phyloP scores from a whole-genome alignment of 2,113 vertebrate genomes.

The Phyllostomus discolor region DNA sequence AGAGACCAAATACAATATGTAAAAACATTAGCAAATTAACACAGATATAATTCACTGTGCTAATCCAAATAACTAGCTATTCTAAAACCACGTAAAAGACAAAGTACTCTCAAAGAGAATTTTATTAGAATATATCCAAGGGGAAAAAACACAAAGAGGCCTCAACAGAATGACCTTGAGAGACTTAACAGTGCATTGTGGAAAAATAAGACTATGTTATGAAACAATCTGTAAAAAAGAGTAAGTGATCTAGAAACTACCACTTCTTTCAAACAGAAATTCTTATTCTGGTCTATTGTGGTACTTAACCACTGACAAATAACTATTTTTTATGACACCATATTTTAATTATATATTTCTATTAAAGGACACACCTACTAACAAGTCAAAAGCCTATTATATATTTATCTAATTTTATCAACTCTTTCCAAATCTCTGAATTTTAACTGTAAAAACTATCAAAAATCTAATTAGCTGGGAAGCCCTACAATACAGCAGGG shows the following conservation, averaged over 20 bases:
- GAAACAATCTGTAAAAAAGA: not conserved
- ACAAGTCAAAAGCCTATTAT: not conserved
- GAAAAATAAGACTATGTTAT: not conserved
- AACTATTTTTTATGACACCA: not conserved
- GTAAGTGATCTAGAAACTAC: not conserved
- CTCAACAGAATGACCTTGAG: not conserved
- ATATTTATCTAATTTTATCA: not conserved
- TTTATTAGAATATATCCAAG: not conserved
- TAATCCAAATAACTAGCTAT: not conserved
- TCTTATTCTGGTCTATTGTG: not conserved
- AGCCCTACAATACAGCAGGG: not conserved
- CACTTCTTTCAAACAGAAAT: not conserved
- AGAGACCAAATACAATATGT: not conserved
- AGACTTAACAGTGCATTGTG: not conserved
- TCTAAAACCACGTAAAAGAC: not conserved
- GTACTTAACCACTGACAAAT: not conserved
- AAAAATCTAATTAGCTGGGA: not conserved
- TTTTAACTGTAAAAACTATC: slow-evolving; percentile 14
- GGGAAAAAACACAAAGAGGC: not conserved
- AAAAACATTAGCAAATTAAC: not conserved
- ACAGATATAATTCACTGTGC: not conserved
- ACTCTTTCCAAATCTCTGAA: slow-evolving; percentile 8
- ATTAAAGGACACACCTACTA: not conserved
- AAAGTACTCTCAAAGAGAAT: not conserved
- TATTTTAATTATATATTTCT: not conserved